Conservation (phyloP, 2,888 invertebrate genomes). For the Heliconius ismenius region DNA sequence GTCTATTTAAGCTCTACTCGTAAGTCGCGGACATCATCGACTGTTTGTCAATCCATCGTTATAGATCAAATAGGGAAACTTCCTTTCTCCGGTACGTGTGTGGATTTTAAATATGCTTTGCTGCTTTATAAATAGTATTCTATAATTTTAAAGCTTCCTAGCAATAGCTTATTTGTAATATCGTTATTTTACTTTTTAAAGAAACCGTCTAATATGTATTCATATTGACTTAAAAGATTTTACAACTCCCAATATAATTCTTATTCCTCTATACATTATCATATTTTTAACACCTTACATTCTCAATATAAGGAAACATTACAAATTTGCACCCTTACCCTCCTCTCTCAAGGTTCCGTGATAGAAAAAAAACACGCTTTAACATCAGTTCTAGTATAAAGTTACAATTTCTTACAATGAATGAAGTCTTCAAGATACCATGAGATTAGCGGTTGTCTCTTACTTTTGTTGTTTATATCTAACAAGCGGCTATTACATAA, state of each 20-base stretch:
- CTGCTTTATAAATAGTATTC: background rate
- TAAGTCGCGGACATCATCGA: background rate
- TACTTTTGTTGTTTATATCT: constrained; percentile 31
- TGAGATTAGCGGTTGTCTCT: constrained; percentile 9
- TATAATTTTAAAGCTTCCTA: background rate
- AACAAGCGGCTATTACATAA: constrained; percentile 36
- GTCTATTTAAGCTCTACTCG: constrained; percentile 18
- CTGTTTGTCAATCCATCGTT: constrained; percentile 22
- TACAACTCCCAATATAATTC: background rate
- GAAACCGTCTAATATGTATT: no score
- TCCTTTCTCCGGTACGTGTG: constrained; percentile 24
- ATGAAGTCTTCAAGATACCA: constrained; percentile 5
- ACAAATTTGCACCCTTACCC: no score
- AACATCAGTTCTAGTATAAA: background rate
- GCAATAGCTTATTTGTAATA: background rate
- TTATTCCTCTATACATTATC: background rate
- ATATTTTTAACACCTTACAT: background rate
- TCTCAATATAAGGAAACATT: background rate
- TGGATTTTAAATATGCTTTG: constrained; percentile 12
- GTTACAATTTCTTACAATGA: constrained; percentile 3
- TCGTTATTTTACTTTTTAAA: no score
- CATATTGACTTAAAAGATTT: no score
- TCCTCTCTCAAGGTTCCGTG: background rate
- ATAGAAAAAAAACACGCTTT: background rate
- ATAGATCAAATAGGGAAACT: constrained; percentile 22